These are phyloP conservation scores for Onychostoma macrolepis DNA, from an alignment of 2,113 vertebrate genomes.

Conservation along the genomic window DNA sequence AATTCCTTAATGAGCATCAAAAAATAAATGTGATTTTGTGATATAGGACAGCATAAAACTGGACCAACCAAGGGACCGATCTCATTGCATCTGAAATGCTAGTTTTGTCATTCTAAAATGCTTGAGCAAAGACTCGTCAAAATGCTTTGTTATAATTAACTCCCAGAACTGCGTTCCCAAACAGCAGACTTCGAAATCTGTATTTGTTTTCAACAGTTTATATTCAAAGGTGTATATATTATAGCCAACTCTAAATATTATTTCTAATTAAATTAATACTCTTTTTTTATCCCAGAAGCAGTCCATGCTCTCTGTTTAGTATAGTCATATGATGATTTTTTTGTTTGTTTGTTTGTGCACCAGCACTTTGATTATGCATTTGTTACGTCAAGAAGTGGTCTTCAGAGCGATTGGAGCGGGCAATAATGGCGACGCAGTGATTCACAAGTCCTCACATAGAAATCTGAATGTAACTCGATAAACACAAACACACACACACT, in stretches of 20 bases:
- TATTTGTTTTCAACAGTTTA: constrained; percentile 13
- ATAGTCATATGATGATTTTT: neutral
- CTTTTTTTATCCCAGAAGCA: neutral
- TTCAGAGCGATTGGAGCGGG: neutral
- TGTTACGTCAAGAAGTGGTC: neutral
- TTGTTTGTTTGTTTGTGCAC: neutral
- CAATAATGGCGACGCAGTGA: constrained; percentile 24
- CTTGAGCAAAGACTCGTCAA: too few relatives aligned
- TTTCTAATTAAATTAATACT: neutral
- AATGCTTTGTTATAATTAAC: too few relatives aligned
- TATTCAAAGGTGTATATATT: neutral
- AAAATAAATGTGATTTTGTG: too few relatives aligned
- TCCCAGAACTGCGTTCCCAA: too few relatives aligned
- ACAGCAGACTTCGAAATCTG: neutral
- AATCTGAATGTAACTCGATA: constrained; percentile 51
- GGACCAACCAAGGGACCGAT: too few relatives aligned
- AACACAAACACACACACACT: constrained; percentile 37
- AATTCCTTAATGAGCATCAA: too few relatives aligned
- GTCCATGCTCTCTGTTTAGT: neutral
- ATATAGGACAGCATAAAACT: too few relatives aligned
- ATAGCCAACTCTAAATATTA: neutral
- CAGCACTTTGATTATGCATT: neutral
- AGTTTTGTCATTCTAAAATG: too few relatives aligned
- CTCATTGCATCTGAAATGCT: too few relatives aligned
- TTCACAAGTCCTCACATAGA: constrained; percentile 30